Base-by-base conservation (phyloP, 2,113 vertebrate species). In the Sisor rabdophorus region DNA sequence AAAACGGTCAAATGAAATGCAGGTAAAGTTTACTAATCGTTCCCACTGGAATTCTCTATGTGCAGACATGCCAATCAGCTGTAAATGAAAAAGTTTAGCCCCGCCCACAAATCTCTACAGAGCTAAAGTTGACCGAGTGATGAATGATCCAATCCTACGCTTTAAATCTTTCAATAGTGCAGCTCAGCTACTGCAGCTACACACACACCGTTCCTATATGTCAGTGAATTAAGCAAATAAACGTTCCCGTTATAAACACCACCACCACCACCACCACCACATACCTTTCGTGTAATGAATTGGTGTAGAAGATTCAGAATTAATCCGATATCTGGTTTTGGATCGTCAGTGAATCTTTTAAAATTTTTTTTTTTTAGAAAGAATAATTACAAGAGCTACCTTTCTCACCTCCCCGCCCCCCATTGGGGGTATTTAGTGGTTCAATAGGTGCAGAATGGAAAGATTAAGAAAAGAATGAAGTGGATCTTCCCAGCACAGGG, bases 381-480 rank as follows among this genome's bases (percentile, higher is more conserved):
- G 69, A 54, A 54, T 36, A 71, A 55, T 71, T 71, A 55, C 15
- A 59, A n/a, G 24, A 7, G 68, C 56, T 28, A 20, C 22, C 30
- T 58, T 26, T 58, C 11, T 44, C 13, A 6, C 11, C 13, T 1
- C 40, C 44, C 16, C 15, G 44, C 64, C 44, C 16, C 44, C 13
- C 5, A 47, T 7, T n/a, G n/a, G 9, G 44, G 47, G 65, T 28
- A 68, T 68, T 68, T 50, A 28, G 8, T 10, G 28, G 47, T 19
- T 68, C 65, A 68, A 52, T 68, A 11, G 16, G 44, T 68, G 65
- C 48, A 19, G 47, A 50, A 11, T 20, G 24, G 26, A 28, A 17
- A 68, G 47, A 68, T 68, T 68, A 68, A 50, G 11, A 26, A 28
- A 40, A 68, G 65, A 68, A 48, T 5, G n/a, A 48, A 3, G 5